Evolutionary conservation across 2,888 invertebrate genomes (phyloP), one percentile per base, ranked within the genome.

Genomic region (Synanthedon tipuliformis): DNA sequence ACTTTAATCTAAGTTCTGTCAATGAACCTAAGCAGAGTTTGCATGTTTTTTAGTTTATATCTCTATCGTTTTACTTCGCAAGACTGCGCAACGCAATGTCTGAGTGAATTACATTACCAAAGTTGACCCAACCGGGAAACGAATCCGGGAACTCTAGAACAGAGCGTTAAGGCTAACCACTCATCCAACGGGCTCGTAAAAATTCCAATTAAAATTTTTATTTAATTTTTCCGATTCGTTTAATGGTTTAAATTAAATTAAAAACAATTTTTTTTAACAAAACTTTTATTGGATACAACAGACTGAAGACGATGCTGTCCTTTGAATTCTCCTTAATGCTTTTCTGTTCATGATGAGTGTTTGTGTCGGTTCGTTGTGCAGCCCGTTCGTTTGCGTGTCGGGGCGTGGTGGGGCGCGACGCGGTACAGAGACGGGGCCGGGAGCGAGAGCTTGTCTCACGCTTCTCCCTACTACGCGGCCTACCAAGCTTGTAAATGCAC

Each of bases 401-500:
- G 11, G 13, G 7, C 50, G 45, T 11, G 13, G 49, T 5, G 45
- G 45, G 15, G 45, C 4, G 7, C 45, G n/a, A 45, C 4, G 45
- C 11, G 70, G 60, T 0, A 69, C 62, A 55, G 63, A 73, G 2
- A 65, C 63, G 51, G 71, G 70, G 4, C 59, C 51, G 1, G 62
- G 52, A 1, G 63, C 60, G 4, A 68, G 68, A 18, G 69, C 51
- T n/a, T 68, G 67, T 27, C 65, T 64, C 4, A 73, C 62, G 53
- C 74, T 70, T 34, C 70, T 58, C 3, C 84, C 84, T 50, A 78
- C 54, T 4, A 71, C 74, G 11, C 74, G 69, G 0, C 75, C 73
- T 10, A 94, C 92, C 50, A 95, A 75, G 64, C 90, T 91, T 57
- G 92, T 91, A 68, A 95, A 91, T 45, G 89, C 84, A 10, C 84